phyloP scores from a whole-genome alignment of 2,113 vertebrate genomes.

The Procavia capensis region DNA sequence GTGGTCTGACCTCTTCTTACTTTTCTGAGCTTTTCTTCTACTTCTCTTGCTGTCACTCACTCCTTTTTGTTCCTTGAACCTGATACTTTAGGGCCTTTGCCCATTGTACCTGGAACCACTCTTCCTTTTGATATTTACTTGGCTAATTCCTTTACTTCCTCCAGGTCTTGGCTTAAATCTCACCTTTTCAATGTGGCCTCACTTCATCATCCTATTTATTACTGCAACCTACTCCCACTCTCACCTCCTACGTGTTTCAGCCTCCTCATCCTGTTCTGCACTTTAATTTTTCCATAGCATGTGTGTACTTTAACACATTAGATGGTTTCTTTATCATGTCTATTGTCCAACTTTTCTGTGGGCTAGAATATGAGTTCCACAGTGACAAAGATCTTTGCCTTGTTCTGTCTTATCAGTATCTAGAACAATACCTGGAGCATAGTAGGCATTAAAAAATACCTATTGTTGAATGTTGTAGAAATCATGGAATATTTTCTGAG shows the following conservation, averaged over 20 bases:
- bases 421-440: not conserved
- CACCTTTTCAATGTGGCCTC: not conserved
- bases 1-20: too few species aligned
- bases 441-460: not conserved
- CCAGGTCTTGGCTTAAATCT: not conserved
- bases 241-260: not conserved
- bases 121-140: not conserved
- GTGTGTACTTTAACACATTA: not conserved
- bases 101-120: not conserved
- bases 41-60: not conserved
- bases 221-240: accelerated
- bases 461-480: not conserved
- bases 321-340: not conserved
- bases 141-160: not conserved
- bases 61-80: not conserved
- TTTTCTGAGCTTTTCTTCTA: not conserved
- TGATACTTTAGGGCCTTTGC: not conserved
- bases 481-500: not conserved
- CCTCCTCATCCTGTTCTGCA: not conserved
- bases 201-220: not conserved
- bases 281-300: not conserved
- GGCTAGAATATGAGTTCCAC: not conserved
- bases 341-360: not conserved
- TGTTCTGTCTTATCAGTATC: not conserved
- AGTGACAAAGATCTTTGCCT: not conserved